Evolutionary conservation across 2,888 invertebrate species (phyloP), one percentile per base, ranked within the genome.

Genomic region (Epinotia bilunana): DNA sequence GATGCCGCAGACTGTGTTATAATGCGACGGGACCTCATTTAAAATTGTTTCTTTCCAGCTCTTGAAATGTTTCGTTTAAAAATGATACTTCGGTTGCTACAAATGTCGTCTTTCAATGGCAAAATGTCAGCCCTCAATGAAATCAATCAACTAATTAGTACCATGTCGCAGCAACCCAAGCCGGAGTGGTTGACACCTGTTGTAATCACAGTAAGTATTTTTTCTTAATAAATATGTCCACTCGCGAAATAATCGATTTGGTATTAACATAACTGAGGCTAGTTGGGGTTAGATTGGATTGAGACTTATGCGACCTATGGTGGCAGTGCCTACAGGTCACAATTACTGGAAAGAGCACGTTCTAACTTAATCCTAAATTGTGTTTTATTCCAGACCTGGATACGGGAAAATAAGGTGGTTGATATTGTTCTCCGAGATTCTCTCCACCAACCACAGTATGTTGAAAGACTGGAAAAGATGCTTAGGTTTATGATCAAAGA

Each of bases 71-170:
- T 99, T 95, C 96, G 99, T 83, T 95, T 99, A 81, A 98, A 99
- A 95, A 99, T 99, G 98, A 99, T 99, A 85, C 95, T 99, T 82
- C 91, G 98, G 87, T 96, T 98, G 84, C 93, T 99, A 80, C 98
- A 99, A 95, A 98, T 99, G 89, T 99, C 99, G 33, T 99, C 99
- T 72, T 99, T 99, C 89, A 99, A 99, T 93, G 99, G 99, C 55
- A 99, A 99, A 95, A 99, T 99, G 99, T 99, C 99, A 86, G 99
- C 99, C 28, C 94, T 99, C 79, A 99, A 99, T 90, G 99, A 99
- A 95, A 98, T 99, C 76, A 99, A 99, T 92, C 99, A 99, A 95
- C 97, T 99, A 68, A 97, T 98, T 80, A 97, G 97, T 76, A 97
- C 97, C 83, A 98, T 99, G 76, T 96, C 97, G 74, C 98, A 98